Evolutionary conservation across 2,888 invertebrate species (phyloP), one percentile per base, ranked within the genome.

Genomic region (Allacma fusca): DNA sequence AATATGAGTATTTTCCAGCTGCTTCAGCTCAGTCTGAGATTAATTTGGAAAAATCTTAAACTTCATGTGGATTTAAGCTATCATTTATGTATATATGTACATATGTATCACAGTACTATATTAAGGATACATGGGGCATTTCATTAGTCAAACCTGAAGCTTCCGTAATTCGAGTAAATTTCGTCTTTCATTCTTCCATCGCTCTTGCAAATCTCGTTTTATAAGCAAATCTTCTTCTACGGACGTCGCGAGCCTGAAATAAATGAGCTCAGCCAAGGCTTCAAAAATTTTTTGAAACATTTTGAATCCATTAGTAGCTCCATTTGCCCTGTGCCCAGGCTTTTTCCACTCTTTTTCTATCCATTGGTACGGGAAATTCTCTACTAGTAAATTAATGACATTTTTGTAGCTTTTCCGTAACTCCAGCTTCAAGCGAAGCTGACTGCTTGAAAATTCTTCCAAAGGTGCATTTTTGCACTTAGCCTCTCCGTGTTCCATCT

Each of bases 151-250:
- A 50, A 50, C 50, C 70, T 72, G 24, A 7, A 77, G 23, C 4
- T 24, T 23, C 40, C 26, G 40, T 1, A 72, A n/a, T 44, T 72
- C 23, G 19, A 21, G 5, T 0, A 64, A 23, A 40, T 16, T 19
- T 16, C 77, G 24, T 65, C 26, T 23, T 12, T 71, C 64, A 44
- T 65, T 71, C 24, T 43, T 71, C 77, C 77, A 77, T 0, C 9
- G 19, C 24, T 77, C 77, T 29, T 26, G 23, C 12, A 77, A 44
- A 9, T 40, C 29, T 28, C 28, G 16, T 21, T 62, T 50, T 5
- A 1, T 24, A 16, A n/a, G 12, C 13, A 72, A n/a, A 12, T 72
- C 62, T 23, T 64, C 23, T 13, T 29, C 50, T 19, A 65, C 13
- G 7, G 71, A 65, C 1, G 50, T 72, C 0, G 7, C 62, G 4